These are phyloP conservation scores for Thereva unica DNA, from an alignment of 2,888 invertebrate species.

Conservation along the genomic window DNA sequence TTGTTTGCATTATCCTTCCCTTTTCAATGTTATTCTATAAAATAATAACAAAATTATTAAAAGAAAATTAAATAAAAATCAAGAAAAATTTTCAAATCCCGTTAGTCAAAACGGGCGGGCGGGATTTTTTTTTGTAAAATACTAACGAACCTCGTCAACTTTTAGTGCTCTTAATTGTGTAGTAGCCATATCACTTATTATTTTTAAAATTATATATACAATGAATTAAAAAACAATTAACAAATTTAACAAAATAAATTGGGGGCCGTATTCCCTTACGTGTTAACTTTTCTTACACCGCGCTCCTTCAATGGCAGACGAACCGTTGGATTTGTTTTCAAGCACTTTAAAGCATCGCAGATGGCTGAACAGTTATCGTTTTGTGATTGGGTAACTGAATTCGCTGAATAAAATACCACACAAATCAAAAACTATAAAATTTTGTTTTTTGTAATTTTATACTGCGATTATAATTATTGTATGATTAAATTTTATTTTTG, in stretches of 20 bases:
- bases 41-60: background rate
- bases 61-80: background rate
- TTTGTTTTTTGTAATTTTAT: too few species aligned
- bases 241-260: constrained; percentile 20
- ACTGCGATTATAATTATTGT: too few species aligned
- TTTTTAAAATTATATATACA: constrained; percentile 2
- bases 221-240: constrained; percentile 22
- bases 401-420: too few species aligned
- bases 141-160: constrained; percentile 19
- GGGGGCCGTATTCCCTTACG: background rate
- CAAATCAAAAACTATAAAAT: too few species aligned
- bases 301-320: background rate
- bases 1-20: constrained; percentile 43
- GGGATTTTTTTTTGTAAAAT: background rate
- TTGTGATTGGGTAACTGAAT: too few species aligned
- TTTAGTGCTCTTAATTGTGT: constrained; percentile 14
- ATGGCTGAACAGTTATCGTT: too few species aligned
- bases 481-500: too few species aligned
- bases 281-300: background rate
- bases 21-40: constrained; percentile 21
- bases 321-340: constrained; percentile 31
- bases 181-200: background rate
- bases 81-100: background rate
- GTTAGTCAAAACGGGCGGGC: constrained; percentile 5
- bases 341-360: background rate